Percentiles rank a stretch among this genome's conserved stretches.
These are phyloP conservation scores for Phycodurus eques DNA, from an alignment of 2,113 vertebrate species.

Conservation along the genomic window DNA sequence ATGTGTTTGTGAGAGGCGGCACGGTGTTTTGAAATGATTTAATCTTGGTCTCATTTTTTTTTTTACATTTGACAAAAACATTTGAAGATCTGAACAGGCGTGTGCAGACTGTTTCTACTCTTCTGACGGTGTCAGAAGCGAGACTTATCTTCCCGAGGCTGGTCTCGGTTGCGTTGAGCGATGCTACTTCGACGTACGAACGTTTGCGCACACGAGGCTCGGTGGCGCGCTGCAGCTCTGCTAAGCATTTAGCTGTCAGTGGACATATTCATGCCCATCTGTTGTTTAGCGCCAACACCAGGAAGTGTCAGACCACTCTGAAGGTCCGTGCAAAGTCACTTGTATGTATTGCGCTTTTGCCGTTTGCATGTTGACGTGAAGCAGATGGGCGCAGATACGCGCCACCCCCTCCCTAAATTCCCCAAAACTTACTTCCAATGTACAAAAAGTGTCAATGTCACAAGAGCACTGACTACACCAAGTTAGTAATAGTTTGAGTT, in stretches of 20 bases:
- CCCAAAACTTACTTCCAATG: neutral
- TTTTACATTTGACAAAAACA: neutral
- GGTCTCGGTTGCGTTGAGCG: neutral
- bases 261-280: slow-evolving; percentile 71
- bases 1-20: no score
- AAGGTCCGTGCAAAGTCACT: slow-evolving; percentile 57
- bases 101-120: neutral
- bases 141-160: no score
- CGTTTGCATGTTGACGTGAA: slow-evolving; percentile 6
- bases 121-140: no score
- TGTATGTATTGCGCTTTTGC: slow-evolving; percentile 23
- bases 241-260: slow-evolving; percentile 44
- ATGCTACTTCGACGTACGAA: neutral
- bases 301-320: slow-evolving; percentile 45
- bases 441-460: no score
- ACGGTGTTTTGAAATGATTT: neutral
- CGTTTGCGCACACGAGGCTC: neutral
- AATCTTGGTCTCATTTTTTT: neutral
- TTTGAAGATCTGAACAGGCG: no score
- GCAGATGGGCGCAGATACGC: neutral
- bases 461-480: no score
- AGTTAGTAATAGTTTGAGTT: no score
- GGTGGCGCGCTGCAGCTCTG: slow-evolving; percentile 12
- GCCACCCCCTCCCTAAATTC: neutral
- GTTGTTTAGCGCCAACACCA: slow-evolving; percentile 66